These are phyloP conservation scores for Prunella himalayana DNA, from an alignment of 2,113 vertebrate species.

Conservation along the genomic window DNA sequence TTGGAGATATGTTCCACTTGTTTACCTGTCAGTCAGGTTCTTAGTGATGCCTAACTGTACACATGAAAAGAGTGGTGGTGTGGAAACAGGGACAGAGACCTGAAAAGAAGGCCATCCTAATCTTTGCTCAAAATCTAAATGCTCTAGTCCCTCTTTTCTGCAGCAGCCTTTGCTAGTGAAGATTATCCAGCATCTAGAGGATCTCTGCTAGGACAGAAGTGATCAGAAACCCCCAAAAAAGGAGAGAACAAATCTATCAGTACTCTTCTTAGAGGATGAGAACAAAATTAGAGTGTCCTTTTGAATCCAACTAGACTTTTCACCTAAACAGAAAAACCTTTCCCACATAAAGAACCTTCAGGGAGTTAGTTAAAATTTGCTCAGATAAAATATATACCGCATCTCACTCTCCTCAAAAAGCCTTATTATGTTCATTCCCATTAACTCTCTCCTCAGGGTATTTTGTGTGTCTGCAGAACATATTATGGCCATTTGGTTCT, in stretches of 20 bases:
- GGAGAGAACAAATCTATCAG: not conserved
- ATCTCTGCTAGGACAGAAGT: not conserved
- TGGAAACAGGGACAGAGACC: not conserved
- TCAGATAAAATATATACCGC: slow-evolving; percentile 63
- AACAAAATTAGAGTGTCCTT: not conserved
- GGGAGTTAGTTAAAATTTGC: slow-evolving; percentile 52
- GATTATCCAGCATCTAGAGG: not conserved
- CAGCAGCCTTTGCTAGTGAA: not conserved
- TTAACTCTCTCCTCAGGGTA: slow-evolving; percentile 65
- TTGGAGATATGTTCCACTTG: not conserved
- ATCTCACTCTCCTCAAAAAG: slow-evolving; percentile 53
- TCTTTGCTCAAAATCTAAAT: not conserved
- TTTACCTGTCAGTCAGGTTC: not conserved
- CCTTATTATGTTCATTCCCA: slow-evolving; percentile 65
- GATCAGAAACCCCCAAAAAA: not conserved
- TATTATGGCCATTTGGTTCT: slow-evolving; percentile 60
- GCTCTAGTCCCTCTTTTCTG: not conserved
- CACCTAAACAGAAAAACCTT: slow-evolving; percentile 56
- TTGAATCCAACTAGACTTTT: slow-evolving; percentile 42
- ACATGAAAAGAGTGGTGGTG: not conserved
- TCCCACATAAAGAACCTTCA: slow-evolving; percentile 41
- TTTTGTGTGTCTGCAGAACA: slow-evolving; percentile 67
- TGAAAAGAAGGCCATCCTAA: not conserved
- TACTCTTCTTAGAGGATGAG: not conserved
- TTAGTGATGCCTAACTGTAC: not conserved